Conservation (phyloP, 2,113 vertebrate genomes). For the Candoia aspera region DNA sequence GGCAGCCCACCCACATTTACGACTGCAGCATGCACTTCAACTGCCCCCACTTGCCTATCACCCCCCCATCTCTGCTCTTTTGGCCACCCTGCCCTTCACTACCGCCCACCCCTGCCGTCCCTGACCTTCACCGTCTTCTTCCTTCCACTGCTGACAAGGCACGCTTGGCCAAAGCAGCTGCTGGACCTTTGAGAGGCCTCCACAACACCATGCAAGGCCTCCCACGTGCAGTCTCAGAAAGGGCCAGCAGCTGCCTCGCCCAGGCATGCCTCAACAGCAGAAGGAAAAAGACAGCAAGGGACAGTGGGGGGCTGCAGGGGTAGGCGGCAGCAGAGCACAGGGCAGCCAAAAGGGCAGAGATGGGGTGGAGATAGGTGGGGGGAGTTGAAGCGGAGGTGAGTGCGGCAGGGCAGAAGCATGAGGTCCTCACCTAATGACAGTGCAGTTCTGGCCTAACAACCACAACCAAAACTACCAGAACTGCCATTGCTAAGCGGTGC, state of each 20-base stretch:
- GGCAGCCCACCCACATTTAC: not conserved
- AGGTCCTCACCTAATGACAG: not conserved
- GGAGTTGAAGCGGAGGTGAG: not conserved
- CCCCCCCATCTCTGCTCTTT: not conserved
- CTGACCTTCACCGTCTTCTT: not conserved
- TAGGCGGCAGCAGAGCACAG: not conserved
- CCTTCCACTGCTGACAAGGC: not conserved
- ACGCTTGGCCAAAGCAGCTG: not conserved
- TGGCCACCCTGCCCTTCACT: not conserved
- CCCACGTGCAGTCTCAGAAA: not conserved
- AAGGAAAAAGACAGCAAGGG: not conserved
- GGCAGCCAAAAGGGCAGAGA: not conserved
- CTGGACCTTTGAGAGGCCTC: not conserved
- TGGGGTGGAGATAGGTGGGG: not conserved
- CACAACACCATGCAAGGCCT: not conserved
- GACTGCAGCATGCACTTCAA: not conserved
- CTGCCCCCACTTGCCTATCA: not conserved
- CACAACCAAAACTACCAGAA: not conserved
- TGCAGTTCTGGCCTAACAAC: not conserved
- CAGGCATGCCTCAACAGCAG: not conserved
- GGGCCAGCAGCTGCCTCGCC: not conserved
- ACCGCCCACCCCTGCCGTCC: not conserved
- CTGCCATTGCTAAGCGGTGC: not conserved
- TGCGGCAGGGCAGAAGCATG: not conserved
- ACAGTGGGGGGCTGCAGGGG: not conserved